A percentile compares a stretch with the other conserved stretches of the same genome.
phyloP scores from a whole-genome alignment of 2,113 vertebrate genomes.

The Nerophis lumbriciformis region DNA sequence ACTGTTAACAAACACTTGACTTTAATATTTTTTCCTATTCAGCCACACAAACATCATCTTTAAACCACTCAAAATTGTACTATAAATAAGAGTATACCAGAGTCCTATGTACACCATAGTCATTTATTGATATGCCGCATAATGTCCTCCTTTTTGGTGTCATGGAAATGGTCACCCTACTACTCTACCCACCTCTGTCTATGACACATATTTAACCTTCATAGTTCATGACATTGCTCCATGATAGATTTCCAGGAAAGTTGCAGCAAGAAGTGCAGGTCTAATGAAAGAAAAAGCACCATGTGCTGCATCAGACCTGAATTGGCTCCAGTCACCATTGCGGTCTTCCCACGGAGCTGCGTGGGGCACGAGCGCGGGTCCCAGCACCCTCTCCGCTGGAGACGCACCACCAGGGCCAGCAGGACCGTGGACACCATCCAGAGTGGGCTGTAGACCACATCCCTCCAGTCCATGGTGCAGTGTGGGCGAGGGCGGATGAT shows the following conservation, averaged over 20 bases:
- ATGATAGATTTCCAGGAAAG: not conserved
- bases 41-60: no score
- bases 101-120: no score
- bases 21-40: no score
- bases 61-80: no score
- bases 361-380: conserved; percentile 62
- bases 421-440: conserved; percentile 60
- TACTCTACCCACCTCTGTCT: no score
- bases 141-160: no score
- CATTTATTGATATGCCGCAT: no score
- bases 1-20: no score
- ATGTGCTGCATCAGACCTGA: conserved; percentile 61
- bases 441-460: conserved; percentile 45
- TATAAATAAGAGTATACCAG: no score
- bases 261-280: not conserved
- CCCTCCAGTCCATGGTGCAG: conserved; percentile 35
- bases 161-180: no score
- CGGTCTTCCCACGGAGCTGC: conserved; percentile 75
- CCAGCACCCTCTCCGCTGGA: conserved; percentile 54
- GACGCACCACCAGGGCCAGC: conserved; percentile 59
- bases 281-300: not conserved
- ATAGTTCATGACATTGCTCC: no score
- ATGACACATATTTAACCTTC: no score
- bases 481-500: not conserved
- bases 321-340: conserved; percentile 82